phyloP scores from a whole-genome alignment of 2,888 invertebrate species.

The Drosophila mulleri region DNA sequence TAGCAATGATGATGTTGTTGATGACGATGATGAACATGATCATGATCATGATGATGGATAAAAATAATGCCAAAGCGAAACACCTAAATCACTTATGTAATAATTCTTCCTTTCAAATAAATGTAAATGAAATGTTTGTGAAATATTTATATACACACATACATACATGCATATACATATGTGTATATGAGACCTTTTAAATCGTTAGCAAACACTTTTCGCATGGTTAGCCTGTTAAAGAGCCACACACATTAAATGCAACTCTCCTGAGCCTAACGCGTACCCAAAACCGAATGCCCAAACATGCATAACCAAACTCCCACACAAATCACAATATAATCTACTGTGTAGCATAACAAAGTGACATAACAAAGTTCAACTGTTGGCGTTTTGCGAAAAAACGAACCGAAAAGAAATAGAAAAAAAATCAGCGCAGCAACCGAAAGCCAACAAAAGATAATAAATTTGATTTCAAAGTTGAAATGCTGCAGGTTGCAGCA shows the following conservation, averaged over 20 bases:
- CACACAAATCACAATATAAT: constrained; percentile 62
- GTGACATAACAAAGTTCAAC: constrained; percentile 80
- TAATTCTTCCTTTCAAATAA: constrained; percentile 11
- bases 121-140: constrained; percentile 2
- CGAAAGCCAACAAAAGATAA: constrained; percentile 66
- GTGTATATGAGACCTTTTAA: background rate
- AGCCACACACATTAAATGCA: constrained; percentile 27
- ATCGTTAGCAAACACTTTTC: constrained; percentile 27
- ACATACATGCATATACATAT: background rate
- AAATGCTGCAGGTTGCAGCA: constrained; percentile 54
- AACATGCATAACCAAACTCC: constrained; percentile 31
- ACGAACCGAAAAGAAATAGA: background rate
- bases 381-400: constrained; percentile 59
- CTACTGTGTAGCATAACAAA: constrained; percentile 56
- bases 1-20: background rate
- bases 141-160: constrained; percentile 2
- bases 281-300: background rate
- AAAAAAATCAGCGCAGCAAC: constrained; percentile 29
- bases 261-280: constrained; percentile 22
- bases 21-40: too few species aligned
- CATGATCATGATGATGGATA: constrained; percentile 10
- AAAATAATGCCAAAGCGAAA: constrained; percentile 24
- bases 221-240: constrained; percentile 13
- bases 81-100: constrained; percentile 13
- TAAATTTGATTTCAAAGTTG: constrained; percentile 55